phyloP scores from a whole-genome alignment of 2,113 vertebrate species.

The Leptocoma aspasia region DNA sequence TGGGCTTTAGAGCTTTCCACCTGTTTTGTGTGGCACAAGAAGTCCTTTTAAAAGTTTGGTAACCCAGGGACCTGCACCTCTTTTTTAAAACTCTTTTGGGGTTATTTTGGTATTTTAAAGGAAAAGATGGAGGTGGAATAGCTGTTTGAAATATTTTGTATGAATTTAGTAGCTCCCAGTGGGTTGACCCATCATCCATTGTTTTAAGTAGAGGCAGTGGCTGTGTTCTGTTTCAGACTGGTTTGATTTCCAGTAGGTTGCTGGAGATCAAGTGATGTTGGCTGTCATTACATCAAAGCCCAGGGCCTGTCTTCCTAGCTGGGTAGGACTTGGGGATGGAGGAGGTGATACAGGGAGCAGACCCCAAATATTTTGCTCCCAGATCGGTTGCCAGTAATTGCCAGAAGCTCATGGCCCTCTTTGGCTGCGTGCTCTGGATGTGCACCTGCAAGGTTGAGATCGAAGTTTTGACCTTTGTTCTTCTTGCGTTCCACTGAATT shows the following conservation, averaged over 20 bases:
- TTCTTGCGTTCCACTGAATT: background rate
- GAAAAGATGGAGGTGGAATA: background rate
- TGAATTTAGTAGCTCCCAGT: background rate
- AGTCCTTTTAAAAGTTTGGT: background rate
- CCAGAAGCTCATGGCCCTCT: background rate
- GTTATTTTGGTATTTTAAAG: background rate
- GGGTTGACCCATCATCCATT: background rate
- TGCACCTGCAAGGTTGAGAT: background rate
- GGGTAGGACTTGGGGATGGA: background rate
- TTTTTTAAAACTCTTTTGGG: background rate
- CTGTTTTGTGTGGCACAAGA: background rate
- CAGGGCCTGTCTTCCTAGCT: background rate
- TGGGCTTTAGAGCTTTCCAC: background rate
- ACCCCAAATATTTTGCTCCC: background rate
- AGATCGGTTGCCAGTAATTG: background rate
- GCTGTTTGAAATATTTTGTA: background rate
- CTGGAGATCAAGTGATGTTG: background rate
- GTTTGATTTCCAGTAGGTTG: background rate
- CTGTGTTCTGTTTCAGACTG: background rate
- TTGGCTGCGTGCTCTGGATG: background rate
- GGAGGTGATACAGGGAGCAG: background rate
- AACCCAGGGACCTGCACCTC: accelerated
- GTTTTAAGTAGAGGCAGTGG: background rate
- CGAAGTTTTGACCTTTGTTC: background rate
- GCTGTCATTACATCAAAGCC: accelerated